Base-by-base conservation (phyloP, 2,888 invertebrate genomes). In the Matsumyia berberina region DNA sequence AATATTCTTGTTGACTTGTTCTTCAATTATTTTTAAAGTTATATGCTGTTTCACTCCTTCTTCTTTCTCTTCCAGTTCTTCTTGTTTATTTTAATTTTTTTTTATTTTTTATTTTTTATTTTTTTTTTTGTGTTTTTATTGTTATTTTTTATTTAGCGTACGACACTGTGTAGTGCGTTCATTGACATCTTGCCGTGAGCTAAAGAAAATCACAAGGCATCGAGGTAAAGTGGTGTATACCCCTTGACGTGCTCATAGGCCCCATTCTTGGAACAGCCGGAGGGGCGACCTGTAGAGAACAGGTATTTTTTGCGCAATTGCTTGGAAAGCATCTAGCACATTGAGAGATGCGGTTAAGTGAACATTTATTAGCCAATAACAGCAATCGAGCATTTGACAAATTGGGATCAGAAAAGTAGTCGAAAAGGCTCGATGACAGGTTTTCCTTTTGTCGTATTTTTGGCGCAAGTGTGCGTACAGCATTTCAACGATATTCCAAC, bases 181-280 rank as follows among this genome's bases (percentile, higher is more conserved):
- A 78, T 83, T 83, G 82, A 83, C 82, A 83, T 83, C 55, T 78
- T 73, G 77, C 77, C 78, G 77, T 83, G 77, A 72, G 82, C 77
- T 83, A 78, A 67, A 78, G 69, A 78, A 44, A 67, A 72, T 62
- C 55, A 69, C 64, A 80, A 74, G 49, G 2, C 24, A 24, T 24
- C 69, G 62, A 62, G 55, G 67, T 62, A 39, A 62, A 35, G 60
- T 74, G 64, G 49, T 57, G 72, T 37, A 15, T 67, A 69, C 73
- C 73, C 64, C 42, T 57, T 58, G 49, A 57, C 33, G 74, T 73
- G 37, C 64, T 53, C 35, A 42, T 44, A 67, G 37, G 17, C 44
- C 35, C 29, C 19, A 44, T 15, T 19, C 17, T 24, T 24, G 24
- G 31, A 46, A 39, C 49, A 57, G 7, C 51, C 37, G 33, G 24